Base-by-base conservation (phyloP, 2,797 vertebrate species). In the Acipenser oxyrinchus region DNA sequence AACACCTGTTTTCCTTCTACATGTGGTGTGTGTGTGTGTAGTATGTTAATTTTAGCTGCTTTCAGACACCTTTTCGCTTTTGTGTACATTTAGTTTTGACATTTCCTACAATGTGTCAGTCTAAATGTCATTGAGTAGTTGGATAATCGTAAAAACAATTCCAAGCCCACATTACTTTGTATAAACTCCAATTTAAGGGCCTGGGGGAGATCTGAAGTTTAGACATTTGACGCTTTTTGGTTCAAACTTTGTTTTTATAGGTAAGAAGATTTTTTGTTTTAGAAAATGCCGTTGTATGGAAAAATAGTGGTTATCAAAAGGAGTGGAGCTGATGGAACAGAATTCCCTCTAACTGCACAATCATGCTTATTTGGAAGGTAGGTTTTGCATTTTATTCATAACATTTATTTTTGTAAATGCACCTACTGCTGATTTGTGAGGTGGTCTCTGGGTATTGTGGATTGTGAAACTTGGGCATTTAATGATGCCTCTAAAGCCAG, bases 301-400 rank as follows among this genome's bases (percentile, higher is more conserved):
- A 91, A 91, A 68, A 86, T 99, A 1, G 75, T 98, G 10, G 91
- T 97, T 51, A 91, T 99, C 63, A 95, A 89, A 70, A 80, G 94
- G 78, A 94, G 83, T 8, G 96, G 96, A 63, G 79, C 63, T 0
- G 96, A 99, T 72, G 96, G 96, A 6, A 89, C 89, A 1, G 87
- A 88, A 74, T 97, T 95, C 18, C 93, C 96, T 0, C 84, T 99
- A 8, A 95, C 88, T 55, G 87, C 91, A 12, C 71, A 72, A 48
- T 72, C 90, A 4, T 99, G 96, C 75, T 68, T 93, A 3, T 95
- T 99, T 75, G 96, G 96, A 86, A 94, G 96, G 96, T 99, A 80
- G 89, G 90, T 65, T 11, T 11, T 48, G 13, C 10, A 37, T 50
- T 7, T 49, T 12, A 68, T 18, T 55, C 8, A 9, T 13, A 49